Evolutionary conservation across 1,140 invertebrate genomes (phyloP), one percentile per base, ranked within the genome.

Genomic region (Drosophila auraria): DNA sequence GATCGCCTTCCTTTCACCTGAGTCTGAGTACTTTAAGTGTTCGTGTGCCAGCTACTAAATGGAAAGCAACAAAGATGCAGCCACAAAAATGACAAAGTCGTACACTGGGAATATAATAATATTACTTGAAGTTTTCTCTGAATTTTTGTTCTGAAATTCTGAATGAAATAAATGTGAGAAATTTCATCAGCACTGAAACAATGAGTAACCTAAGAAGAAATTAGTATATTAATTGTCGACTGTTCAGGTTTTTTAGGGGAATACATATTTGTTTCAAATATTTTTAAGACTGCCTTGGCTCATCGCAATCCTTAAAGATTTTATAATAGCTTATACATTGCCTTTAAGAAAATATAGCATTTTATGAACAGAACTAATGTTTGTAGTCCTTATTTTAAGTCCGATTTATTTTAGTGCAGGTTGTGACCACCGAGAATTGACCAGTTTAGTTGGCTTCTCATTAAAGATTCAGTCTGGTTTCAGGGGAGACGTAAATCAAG

Each of bases 401-500:
- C 0, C 4, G 27, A 0, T 45, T n/a, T 20, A 0, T 14, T 27
- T 45, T 27, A 23, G 57, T 65, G 53, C 17, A 51, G 44, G 25
- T 50, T 53, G 44, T 59, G 49, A 40, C 56, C 71, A 47, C 45
- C 11, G 44, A 51, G 65, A 51, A 61, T 60, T 78, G 45, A 79
- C 51, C 75, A 71, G 60, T 69, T 56, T 82, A 72, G 78, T 78
- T 73, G 87, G 59, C 69, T 71, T 72, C 70, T 86, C 89, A 91
- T 91, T 91, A 90, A 89, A 83, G 77, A 91, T 91, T 89, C 84
- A 90, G 82, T 86, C 84, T 72, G 78, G 77, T 83, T 91, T 86
- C 89, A 70, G 49, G 82, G 84, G 80, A 91, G 84, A 83, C 78
- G 91, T 91, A 83, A 87, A 83, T 90, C 81, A 82, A 82, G 63